A percentile compares a stretch with the other conserved stretches of the same genome.
Conservation (phyloP, 2,888 invertebrate genomes). For the Petrolisthes manimaculis region DNA sequence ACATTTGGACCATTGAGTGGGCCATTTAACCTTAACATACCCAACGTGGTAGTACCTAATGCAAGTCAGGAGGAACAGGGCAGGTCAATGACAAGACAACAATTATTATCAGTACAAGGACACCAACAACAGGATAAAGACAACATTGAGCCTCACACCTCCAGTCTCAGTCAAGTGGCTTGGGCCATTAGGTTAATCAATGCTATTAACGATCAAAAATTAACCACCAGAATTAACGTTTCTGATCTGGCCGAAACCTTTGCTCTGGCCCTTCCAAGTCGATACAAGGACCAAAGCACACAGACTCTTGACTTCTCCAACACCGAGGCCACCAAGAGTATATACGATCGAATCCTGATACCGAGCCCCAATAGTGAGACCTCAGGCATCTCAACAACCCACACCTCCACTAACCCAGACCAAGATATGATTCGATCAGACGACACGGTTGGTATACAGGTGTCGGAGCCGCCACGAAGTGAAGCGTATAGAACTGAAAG, state of each 20-base stretch:
- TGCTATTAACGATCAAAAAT: neutral
- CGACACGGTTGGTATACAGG: neutral
- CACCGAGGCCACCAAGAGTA: constrained; percentile 1
- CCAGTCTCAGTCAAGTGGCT: neutral
- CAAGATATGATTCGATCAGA: neutral
- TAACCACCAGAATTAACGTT: neutral
- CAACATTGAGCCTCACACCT: neutral
- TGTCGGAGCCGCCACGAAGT: neutral
- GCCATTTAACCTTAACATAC: constrained; percentile 14
- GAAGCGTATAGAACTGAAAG: constrained; percentile 3
- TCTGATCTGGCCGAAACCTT: neutral
- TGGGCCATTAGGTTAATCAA: neutral
- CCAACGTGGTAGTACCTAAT: neutral
- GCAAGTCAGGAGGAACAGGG: neutral
- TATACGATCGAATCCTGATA: neutral
- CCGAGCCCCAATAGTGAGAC: neutral
- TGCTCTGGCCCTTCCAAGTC: neutral
- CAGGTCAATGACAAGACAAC: neutral
- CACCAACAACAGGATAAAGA: no score
- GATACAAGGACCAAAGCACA: neutral
- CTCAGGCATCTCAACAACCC: no score
- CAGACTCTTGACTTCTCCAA: neutral
- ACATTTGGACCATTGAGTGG: constrained; percentile 40
- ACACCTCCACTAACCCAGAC: no score
- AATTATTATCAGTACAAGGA: no score